These are phyloP conservation scores for Brachirus orientalis DNA, from an alignment of 2,113 vertebrate species.

Conservation along the genomic window DNA sequence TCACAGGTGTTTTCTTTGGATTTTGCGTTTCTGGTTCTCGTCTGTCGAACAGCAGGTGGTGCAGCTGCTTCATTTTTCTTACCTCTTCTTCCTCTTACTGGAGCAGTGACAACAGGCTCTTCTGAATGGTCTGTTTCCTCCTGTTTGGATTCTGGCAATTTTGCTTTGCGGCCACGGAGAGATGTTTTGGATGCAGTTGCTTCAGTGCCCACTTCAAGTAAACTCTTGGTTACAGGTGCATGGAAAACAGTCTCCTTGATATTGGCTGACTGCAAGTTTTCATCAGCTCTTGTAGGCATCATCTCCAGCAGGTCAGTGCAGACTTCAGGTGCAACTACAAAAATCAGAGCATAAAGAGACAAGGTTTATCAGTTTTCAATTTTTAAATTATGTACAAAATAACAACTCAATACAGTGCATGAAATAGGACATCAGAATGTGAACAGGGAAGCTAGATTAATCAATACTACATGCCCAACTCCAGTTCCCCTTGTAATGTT, in stretches of 20 bases:
- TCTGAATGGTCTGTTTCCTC: conserved; percentile 5
- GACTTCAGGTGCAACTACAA: conserved; percentile 14
- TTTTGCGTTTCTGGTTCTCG: conserved; percentile 56
- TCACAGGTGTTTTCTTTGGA: conserved; percentile 6
- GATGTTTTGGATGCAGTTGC: conserved; percentile 24
- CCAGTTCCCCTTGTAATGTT: too few species aligned
- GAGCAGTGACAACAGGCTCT: conserved; percentile 14
- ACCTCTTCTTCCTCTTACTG: conserved; percentile 60
- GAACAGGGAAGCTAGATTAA: too few species aligned
- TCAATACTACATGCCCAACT: too few species aligned
- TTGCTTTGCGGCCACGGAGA: conserved; percentile 39
- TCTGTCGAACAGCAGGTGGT: conserved; percentile 37
- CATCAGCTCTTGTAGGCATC: not conserved
- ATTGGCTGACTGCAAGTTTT: conserved; percentile 1
- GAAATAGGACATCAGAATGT: not conserved
- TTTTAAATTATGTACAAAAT: too few species aligned
- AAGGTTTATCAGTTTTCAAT: too few species aligned
- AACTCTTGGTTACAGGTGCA: not conserved
- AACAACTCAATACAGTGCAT: too few species aligned
- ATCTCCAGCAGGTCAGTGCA: conserved; percentile 7
- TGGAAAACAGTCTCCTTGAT: conserved; percentile 5
- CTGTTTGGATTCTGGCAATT: conserved; percentile 13
- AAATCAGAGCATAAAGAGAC: not conserved
- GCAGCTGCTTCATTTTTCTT: conserved; percentile 48
- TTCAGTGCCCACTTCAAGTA: conserved; percentile 3